Evolutionary conservation across 2,113 vertebrate genomes (phyloP).

Genomic region (Maccullochella peelii): DNA sequence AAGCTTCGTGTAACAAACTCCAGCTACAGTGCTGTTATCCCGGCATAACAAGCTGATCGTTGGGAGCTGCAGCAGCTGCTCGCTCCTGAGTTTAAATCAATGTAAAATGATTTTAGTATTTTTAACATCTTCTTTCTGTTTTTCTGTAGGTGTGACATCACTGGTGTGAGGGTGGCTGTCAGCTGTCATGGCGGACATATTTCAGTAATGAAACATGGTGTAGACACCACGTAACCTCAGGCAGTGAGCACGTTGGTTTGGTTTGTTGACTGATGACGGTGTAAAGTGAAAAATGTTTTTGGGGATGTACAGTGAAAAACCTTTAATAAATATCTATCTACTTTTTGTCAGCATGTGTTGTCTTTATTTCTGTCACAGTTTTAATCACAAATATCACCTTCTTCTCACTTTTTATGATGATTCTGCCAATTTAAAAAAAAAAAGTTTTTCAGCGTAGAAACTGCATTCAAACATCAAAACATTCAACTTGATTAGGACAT

Average conservation of each 20-base stretch:
- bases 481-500: no score
- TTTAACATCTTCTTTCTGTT: background rate
- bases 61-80: background rate
- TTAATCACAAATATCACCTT: background rate
- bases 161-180: slow-evolving; percentile 70
- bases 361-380: background rate
- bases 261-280: slow-evolving; percentile 23
- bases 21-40: background rate
- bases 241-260: slow-evolving; percentile 19
- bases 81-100: background rate
- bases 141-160: slow-evolving; percentile 75
- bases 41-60: background rate
- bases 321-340: slow-evolving; percentile 49
- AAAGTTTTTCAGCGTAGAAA: no score
- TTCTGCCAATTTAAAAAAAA: no score
- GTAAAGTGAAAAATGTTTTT: slow-evolving; percentile 41
- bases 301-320: slow-evolving; percentile 47
- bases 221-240: background rate
- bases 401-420: no score
- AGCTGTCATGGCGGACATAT: background rate
- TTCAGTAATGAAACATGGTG: background rate
- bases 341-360: background rate
- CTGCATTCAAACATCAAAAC: no score
- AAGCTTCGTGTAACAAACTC: background rate
- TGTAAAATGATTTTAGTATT: background rate